These are phyloP conservation scores for Melanotaenia nigrans DNA, from an alignment of 2,797 vertebrate species.

Conservation along the genomic window DNA sequence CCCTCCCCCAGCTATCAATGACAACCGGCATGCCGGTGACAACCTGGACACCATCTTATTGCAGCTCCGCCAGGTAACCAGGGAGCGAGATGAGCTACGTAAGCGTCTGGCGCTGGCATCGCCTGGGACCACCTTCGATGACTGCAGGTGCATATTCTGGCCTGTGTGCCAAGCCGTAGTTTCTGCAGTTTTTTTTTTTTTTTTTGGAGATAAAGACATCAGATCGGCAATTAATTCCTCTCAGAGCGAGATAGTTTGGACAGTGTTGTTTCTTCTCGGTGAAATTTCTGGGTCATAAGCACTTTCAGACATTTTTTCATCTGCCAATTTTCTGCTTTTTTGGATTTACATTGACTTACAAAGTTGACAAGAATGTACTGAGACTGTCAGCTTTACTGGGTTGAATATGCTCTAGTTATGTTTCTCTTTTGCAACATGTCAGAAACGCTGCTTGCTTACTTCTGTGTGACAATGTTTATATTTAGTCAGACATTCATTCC, in stretches of 20 bases:
- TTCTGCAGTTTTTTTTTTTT: neutral
- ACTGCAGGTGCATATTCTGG: conserved; percentile 87
- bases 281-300: conserved; percentile 12
- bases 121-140: conserved; percentile 95
- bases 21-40: conserved; percentile 90
- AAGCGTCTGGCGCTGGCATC: conserved; percentile 94
- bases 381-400: conserved; percentile 32
- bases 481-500: conserved; percentile 22
- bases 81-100: conserved; percentile 95
- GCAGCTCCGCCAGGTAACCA: conserved; percentile 95
- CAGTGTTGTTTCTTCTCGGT: conserved; percentile 25
- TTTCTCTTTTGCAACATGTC: conserved; percentile 36
- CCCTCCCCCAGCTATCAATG: conserved; percentile 89
- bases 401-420: conserved; percentile 35
- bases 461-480: conserved; percentile 11
- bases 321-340: conserved; percentile 26
- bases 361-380: neutral
- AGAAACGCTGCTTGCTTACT: conserved; percentile 15
- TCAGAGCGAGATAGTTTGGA: conserved; percentile 25
- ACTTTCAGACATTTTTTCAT: conserved; percentile 33
- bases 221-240: conserved; percentile 20
- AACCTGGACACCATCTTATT: conserved; percentile 93
- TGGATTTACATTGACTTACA: conserved; percentile 33
- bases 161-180: conserved; percentile 32
- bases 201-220: neutral